Conservation (phyloP, 2,113 vertebrate genomes). For the Suricata suricatta region DNA sequence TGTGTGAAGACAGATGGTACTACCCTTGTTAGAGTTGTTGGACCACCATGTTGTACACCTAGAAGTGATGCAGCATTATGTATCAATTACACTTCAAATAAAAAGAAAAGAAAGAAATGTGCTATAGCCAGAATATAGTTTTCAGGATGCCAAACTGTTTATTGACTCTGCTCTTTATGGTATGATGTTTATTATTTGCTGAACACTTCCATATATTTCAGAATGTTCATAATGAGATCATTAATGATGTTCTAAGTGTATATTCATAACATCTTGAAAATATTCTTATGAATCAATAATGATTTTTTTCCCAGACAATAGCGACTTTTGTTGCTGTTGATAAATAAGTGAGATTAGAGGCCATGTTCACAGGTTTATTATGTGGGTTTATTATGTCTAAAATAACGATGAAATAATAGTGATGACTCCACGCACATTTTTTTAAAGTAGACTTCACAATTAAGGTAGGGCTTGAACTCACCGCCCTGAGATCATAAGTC, state of each 20-base stretch:
- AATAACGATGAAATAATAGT: neutral
- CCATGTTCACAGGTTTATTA: neutral
- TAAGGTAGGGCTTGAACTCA: no score
- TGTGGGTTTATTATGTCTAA: neutral
- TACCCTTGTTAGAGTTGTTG: neutral
- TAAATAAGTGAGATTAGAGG: neutral
- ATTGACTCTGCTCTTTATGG: neutral
- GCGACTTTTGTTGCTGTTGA: neutral
- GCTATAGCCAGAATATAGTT: neutral
- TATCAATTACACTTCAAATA: neutral
- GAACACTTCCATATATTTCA: neutral
- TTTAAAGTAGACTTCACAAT: no score
- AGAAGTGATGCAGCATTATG: neutral
- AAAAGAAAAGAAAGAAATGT: neutral
- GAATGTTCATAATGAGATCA: neutral
- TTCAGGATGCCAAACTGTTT: neutral
- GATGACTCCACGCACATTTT: neutral
- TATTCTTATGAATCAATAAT: neutral
- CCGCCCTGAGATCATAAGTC: no score
- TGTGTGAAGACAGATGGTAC: neutral
- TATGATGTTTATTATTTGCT: neutral
- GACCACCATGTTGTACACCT: neutral
- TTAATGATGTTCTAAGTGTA: neutral
- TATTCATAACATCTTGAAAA: constrained; percentile 21
- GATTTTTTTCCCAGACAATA: neutral